Evolutionary conservation across 2,113 vertebrate species (phyloP).

Genomic region (Lycaon pictus): DNA sequence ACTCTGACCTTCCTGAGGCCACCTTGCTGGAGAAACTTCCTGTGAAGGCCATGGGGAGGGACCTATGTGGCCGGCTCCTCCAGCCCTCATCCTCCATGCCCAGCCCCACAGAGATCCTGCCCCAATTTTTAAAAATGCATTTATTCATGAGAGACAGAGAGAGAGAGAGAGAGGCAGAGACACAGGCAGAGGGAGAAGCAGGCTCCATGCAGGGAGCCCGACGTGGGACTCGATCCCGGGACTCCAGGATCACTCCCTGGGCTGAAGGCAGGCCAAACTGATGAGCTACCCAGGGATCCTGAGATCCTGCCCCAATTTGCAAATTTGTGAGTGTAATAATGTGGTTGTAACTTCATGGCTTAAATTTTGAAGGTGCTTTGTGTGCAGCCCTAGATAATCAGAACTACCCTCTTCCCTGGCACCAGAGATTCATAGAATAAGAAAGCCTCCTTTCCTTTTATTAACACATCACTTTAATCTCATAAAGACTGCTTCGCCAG

Average conservation of each 20-base stretch:
- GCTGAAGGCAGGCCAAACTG: too few species aligned
- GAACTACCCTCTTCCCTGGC: neutral
- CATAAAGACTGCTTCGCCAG: neutral
- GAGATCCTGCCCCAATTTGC: neutral
- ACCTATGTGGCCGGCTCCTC: accelerated
- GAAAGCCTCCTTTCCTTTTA: neutral
- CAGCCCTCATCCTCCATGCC: neutral
- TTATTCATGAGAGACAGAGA: too few species aligned
- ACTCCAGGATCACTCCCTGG: too few species aligned
- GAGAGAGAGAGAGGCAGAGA: too few species aligned
- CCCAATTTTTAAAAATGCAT: neutral
- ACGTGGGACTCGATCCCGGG: too few species aligned
- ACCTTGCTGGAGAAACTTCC: neutral
- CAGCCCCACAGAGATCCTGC: neutral
- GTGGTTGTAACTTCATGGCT: neutral
- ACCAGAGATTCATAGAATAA: neutral
- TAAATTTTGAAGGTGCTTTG: neutral
- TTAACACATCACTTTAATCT: neutral
- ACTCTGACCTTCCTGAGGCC: neutral
- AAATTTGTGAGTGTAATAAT: neutral
- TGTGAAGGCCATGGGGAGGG: neutral
- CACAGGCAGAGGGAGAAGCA: too few species aligned
- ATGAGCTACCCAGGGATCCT: too few species aligned
- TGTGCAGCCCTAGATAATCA: neutral
- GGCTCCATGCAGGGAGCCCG: too few species aligned